Conservation (phyloP, 2,113 vertebrate species). For the Ibidorhyncha struthersii region DNA sequence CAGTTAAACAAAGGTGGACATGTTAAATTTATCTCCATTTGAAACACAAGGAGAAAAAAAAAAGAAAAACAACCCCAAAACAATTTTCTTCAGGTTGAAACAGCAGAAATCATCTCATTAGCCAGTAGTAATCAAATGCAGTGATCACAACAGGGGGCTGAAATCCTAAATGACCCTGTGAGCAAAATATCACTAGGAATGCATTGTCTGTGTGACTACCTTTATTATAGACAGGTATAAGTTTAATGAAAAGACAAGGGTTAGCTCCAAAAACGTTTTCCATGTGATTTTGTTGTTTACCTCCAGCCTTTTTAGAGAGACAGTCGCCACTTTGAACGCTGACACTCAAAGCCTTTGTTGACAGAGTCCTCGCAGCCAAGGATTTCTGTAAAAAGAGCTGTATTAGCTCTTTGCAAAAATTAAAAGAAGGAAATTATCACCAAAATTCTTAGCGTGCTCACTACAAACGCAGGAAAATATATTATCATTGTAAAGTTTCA, state of each 20-base stretch:
- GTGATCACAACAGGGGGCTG: not conserved
- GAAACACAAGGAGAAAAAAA: not conserved
- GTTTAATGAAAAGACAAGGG: not conserved
- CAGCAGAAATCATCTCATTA: slow-evolving; percentile 7
- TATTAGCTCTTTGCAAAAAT: not conserved
- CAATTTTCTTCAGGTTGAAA: slow-evolving; percentile 36
- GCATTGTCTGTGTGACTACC: not conserved
- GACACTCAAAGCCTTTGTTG: not conserved
- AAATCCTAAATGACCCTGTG: not conserved
- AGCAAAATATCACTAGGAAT: not conserved
- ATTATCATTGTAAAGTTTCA: not conserved
- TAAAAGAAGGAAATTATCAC: not conserved
- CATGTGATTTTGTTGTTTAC: not conserved
- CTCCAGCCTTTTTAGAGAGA: not conserved
- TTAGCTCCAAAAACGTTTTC: not conserved
- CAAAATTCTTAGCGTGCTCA: not conserved
- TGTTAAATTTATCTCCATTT: slow-evolving; percentile 13
- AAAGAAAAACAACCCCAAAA: not conserved
- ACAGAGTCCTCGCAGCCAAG: not conserved
- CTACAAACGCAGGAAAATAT: not conserved
- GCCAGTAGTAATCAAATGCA: not conserved
- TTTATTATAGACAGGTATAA: not conserved
- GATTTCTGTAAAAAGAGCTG: not conserved
- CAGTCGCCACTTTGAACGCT: not conserved
- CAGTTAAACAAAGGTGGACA: not conserved